Conservation (phyloP, 2,797 vertebrate species). For the Naso thynnoides region DNA sequence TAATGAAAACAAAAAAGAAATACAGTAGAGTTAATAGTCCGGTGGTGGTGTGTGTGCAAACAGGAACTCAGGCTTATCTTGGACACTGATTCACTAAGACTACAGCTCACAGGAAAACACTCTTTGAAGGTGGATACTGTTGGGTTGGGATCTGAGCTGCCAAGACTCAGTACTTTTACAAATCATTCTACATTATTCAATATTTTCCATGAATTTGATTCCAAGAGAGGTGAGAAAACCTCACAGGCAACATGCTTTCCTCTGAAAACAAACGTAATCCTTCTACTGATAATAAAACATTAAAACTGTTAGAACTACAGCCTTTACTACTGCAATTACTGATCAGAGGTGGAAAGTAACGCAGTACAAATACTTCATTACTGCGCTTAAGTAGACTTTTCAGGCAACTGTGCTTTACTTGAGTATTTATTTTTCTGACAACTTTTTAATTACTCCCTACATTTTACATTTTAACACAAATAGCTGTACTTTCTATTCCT, state of each 20-base stretch:
- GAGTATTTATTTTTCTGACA: too few relatives aligned
- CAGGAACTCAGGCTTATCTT: constrained; percentile 51
- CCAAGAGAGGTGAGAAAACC: constrained; percentile 25
- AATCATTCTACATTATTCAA: constrained; percentile 47
- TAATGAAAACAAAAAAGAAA: constrained; percentile 66
- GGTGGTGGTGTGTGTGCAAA: constrained; percentile 44
- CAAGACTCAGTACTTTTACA: constrained; percentile 34
- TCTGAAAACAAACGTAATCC: background rate
- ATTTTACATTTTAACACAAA: too few relatives aligned
- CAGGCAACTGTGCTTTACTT: too few relatives aligned
- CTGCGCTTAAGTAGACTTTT: too few relatives aligned
- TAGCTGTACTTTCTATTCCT: too few relatives aligned
- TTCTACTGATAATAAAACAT: background rate
- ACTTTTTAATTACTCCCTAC: too few relatives aligned
- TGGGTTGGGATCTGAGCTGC: constrained; percentile 38
- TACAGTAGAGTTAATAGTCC: constrained; percentile 25
- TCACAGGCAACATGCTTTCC: background rate
- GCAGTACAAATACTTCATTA: too few relatives aligned
- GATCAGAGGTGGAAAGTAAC: too few relatives aligned
- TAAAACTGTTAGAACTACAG: background rate
- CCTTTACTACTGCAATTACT: too few relatives aligned
- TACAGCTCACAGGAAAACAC: constrained; percentile 7
- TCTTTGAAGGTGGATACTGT: constrained; percentile 43
- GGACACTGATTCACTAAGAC: constrained; percentile 52
- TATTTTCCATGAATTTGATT: constrained; percentile 30